These are phyloP conservation scores for Tipula lateralis DNA, from an alignment of 2,888 invertebrate genomes.

Conservation along the genomic window DNA sequence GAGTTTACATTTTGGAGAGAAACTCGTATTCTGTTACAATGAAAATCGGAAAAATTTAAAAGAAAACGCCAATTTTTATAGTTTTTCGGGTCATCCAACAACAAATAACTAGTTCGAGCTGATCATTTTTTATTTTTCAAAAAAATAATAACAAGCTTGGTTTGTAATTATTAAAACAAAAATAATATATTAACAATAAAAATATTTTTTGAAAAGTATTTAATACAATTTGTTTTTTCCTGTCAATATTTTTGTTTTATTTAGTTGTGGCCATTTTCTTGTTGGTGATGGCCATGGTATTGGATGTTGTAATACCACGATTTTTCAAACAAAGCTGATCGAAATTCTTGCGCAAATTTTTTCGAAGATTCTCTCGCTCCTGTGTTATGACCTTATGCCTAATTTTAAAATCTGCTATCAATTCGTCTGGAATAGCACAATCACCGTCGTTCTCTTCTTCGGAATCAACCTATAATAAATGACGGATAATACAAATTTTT, in stretches of 20 bases:
- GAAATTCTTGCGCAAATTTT: slow-evolving; percentile 76
- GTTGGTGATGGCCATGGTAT: not conserved
- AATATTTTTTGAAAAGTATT: slow-evolving; percentile 21
- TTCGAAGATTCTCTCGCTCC: slow-evolving; percentile 74
- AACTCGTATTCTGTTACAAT: not conserved
- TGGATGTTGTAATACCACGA: not conserved
- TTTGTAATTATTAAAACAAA: slow-evolving; percentile 19
- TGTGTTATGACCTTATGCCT: slow-evolving; percentile 71
- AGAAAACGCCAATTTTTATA: not conserved
- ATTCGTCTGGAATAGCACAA: slow-evolving; percentile 78
- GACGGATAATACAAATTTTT: slow-evolving; percentile 34
- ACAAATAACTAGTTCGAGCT: slow-evolving; percentile 20
- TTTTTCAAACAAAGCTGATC: slow-evolving; percentile 61
- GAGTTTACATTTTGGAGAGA: too few species aligned
- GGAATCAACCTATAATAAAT: slow-evolving; percentile 43
- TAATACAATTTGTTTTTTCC: not conserved
- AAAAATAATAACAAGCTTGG: not conserved
- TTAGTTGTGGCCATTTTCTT: not conserved
- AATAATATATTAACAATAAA: slow-evolving; percentile 24
- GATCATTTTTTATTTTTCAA: not conserved
- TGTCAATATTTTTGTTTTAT: not conserved
- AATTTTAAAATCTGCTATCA: slow-evolving; percentile 80
- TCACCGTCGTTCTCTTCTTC: slow-evolving; percentile 72
- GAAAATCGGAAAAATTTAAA: not conserved
- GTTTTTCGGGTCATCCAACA: not conserved